Evolutionary conservation across 2,797 vertebrate species (phyloP).

Genomic region (Notamacropus eugenii): DNA sequence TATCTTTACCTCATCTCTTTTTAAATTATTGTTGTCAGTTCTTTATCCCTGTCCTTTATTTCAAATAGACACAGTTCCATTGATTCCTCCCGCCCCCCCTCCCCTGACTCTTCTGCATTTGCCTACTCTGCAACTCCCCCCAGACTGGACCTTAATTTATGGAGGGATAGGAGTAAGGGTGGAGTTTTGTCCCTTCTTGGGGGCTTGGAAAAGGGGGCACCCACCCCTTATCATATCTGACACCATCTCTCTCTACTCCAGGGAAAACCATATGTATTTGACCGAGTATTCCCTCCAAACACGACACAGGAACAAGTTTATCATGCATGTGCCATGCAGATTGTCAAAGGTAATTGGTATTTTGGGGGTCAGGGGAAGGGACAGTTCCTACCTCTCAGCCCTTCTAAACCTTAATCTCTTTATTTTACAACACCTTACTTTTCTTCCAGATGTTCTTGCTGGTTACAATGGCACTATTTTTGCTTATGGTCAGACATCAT

Average conservation of each 20-base stretch:
- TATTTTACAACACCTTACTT: not conserved
- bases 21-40: not conserved
- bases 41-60: not conserved
- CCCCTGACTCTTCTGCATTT: not conserved
- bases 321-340: slow-evolving; percentile 94
- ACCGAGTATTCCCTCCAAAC: slow-evolving; percentile 94
- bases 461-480: slow-evolving; percentile 98
- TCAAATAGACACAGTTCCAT: not conserved
- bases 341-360: slow-evolving; percentile 91
- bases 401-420: not conserved
- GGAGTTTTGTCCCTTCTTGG: not conserved
- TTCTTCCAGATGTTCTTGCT: slow-evolving; percentile 91
- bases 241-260: slow-evolving; percentile 72
- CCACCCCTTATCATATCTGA: not conserved
- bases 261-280: slow-evolving; percentile 92
- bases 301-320: slow-evolving; percentile 95
- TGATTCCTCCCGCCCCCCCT: not conserved
- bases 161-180: not conserved
- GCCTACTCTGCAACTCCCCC: not conserved
- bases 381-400: not conserved
- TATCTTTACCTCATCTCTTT: not conserved
- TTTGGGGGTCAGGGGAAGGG: not conserved
- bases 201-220: not conserved
- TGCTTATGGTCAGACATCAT: slow-evolving; percentile 97
- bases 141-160: not conserved